A percentile compares a stretch with the other conserved stretches of the same genome.
Conservation (phyloP, 2,113 vertebrate species). For the Rostratula benghalensis region DNA sequence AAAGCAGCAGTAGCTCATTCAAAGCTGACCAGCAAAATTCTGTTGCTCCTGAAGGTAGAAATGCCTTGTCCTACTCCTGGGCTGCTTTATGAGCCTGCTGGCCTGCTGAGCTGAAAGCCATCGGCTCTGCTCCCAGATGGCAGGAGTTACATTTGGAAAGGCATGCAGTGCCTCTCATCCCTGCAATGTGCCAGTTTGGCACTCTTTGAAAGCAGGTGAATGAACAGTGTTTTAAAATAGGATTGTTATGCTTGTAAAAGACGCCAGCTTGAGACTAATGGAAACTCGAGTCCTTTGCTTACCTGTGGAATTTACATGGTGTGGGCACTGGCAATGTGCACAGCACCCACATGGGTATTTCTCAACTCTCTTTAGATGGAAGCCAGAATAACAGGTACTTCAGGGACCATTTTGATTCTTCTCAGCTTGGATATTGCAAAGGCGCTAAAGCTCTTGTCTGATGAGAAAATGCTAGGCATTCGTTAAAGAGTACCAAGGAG, state of each 20-base stretch:
- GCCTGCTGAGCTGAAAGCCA: background rate
- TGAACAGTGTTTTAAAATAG: background rate
- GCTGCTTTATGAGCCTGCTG: background rate
- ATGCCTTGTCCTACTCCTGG: background rate
- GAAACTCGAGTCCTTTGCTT: background rate
- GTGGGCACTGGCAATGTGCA: background rate
- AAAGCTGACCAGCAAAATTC: conserved; percentile 26
- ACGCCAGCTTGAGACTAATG: background rate
- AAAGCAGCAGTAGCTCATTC: conserved; percentile 15
- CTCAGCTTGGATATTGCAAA: background rate
- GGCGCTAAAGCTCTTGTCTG: background rate
- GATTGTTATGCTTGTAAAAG: background rate
- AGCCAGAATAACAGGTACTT: background rate
- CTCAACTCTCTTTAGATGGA: background rate
- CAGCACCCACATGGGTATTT: background rate
- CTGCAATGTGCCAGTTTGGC: background rate
- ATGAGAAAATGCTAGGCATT: background rate
- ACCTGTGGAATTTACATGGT: background rate
- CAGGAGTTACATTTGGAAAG: background rate
- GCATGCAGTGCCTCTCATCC: background rate
- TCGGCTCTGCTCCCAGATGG: background rate
- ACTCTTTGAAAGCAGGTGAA: conserved; percentile 20
- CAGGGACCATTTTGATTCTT: background rate
- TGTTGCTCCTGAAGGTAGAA: conserved; percentile 11
- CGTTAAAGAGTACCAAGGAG: background rate